Evolutionary conservation across 2,888 invertebrate genomes (phyloP), one percentile per base, ranked within the genome.

Genomic region (Auanema sp.): DNA sequence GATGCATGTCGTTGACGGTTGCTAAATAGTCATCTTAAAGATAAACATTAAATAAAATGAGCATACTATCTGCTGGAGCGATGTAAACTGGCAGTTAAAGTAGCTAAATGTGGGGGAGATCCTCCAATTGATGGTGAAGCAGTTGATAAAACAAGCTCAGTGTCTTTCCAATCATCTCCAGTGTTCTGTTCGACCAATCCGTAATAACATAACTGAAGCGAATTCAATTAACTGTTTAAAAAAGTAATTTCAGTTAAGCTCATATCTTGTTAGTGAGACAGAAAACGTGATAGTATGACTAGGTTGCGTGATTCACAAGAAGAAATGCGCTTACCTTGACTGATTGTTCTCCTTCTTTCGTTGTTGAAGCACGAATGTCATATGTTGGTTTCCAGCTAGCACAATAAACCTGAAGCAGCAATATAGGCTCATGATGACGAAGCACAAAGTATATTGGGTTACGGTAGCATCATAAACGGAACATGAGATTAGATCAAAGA

Each of bases 361-460:
- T 69, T 5, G 79, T 80, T 5, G 71, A 69, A 42, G 85, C 85
- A n/a, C 85, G 77, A 57, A 86, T 82, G 68, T 86, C 85, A 66
- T 85, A 85, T 60, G 80, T 78, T 12, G 85, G 85, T 10, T 79
- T 77, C 85, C 85, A 85, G n/a, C 75, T 79, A n/a, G 84, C 85
- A 64, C 83, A 79, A 60, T 76, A 75, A 0, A 85, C 85, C 64
- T 77, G 61, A 51, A 64, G 44, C 10, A 47, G 11, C 21, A 44
- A 42, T 21, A n/a, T n/a, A n/a, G 11, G n/a, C 12, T 12, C 14
- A 12, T 12, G 12, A 16, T 14, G 16, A 14, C 21, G 12, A 21
- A 43, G 43, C n/a, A 14, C 1, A 12, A 51, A 51, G n/a, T n/a
- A n/a, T n/a, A n/a, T n/a, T n/a, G n/a, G n/a, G n/a, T n/a, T n/a